These are phyloP conservation scores for Philopedon plagiatum DNA, from an alignment of 2,888 invertebrate species.

Conservation along the genomic window DNA sequence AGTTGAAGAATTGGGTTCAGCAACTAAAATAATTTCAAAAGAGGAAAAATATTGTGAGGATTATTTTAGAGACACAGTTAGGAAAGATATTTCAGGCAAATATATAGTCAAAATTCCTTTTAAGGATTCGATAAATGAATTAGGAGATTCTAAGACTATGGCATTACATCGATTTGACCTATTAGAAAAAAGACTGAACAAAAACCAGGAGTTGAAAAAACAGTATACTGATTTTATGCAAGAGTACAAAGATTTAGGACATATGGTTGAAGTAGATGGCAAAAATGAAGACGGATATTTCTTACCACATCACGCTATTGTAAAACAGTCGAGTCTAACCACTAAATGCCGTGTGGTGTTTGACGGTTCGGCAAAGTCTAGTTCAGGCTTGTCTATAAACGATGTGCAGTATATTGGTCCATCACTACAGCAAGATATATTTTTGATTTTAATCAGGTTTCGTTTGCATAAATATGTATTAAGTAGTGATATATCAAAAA, in stretches of 20 bases:
- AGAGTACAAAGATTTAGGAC: constrained; percentile 20
- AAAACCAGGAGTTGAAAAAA: constrained; percentile 1
- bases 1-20: no score
- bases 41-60: no score
- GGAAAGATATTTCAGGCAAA: no score
- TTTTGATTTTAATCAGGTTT: constrained; percentile 30
- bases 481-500: constrained; percentile 41
- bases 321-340: not conserved
- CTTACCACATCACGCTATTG: constrained; percentile 24
- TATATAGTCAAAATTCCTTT: no score
- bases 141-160: constrained; percentile 19
- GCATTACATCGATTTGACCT: no score
- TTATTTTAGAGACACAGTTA: no score
- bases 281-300: constrained; percentile 2
- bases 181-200: constrained; percentile 2
- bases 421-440: constrained; percentile 29
- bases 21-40: no score
- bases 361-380: constrained; percentile 27
- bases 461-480: constrained; percentile 18
- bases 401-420: constrained; percentile 51
- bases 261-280: constrained; percentile 10
- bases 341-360: constrained; percentile 37
- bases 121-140: not conserved
- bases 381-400: constrained; percentile 50
- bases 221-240: constrained; percentile 1